These are phyloP conservation scores for Daphoenositta chrysoptera DNA, from an alignment of 2,113 vertebrate genomes.

Conservation along the genomic window DNA sequence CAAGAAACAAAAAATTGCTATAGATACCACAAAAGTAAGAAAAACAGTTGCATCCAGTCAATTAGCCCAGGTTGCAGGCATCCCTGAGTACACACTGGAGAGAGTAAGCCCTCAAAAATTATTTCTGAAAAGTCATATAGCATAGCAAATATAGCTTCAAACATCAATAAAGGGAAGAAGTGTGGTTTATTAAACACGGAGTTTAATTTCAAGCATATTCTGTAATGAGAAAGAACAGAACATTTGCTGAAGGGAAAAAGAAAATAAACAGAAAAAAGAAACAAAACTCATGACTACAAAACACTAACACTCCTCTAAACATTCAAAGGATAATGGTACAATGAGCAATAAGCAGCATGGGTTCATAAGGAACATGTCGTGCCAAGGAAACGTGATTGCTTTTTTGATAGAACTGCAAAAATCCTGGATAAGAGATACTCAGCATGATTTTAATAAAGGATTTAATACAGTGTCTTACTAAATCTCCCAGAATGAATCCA, in stretches of 20 bases:
- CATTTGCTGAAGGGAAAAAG: not conserved
- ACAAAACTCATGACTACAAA: not conserved
- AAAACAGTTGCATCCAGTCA: not conserved
- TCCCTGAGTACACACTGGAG: not conserved
- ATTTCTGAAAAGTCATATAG: not conserved
- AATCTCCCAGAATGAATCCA: conserved; percentile 49
- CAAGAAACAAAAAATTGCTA: not conserved
- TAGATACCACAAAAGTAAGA: not conserved
- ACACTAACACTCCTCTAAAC: not conserved
- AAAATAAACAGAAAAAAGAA: not conserved
- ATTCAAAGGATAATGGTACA: conserved; percentile 7
- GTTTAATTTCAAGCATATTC: not conserved
- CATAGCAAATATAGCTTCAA: not conserved
- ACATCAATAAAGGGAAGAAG: not conserved
- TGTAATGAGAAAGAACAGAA: not conserved
- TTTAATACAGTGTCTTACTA: conserved; percentile 48
- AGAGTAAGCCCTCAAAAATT: not conserved
- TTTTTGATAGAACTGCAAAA: conserved; percentile 52
- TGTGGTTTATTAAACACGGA: not conserved
- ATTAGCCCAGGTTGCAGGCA: not conserved
- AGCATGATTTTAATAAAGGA: conserved; percentile 59
- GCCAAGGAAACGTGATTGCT: conserved; percentile 36
- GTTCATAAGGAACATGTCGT: not conserved
- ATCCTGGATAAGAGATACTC: conserved; percentile 41
- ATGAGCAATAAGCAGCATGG: conserved; percentile 26